phyloP scores from a whole-genome alignment of 2,113 vertebrate genomes.

The Epinephelus fuscoguttatus region DNA sequence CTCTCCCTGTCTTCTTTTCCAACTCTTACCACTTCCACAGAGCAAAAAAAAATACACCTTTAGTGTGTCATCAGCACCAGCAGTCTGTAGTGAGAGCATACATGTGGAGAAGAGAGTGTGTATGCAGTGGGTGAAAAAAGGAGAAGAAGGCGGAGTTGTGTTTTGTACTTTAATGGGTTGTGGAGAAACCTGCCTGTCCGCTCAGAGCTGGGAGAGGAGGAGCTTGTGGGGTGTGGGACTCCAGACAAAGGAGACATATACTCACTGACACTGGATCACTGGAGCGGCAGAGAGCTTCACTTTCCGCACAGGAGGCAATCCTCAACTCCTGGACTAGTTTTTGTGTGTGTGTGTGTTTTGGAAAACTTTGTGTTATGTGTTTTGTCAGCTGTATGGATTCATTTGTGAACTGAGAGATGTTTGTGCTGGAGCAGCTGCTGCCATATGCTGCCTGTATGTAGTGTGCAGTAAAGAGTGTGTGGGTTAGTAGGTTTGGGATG shows the following conservation, averaged over 20 bases:
- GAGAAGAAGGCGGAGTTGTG: constrained; percentile 73
- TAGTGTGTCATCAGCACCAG: constrained; percentile 47
- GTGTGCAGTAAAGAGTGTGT: constrained; percentile 42
- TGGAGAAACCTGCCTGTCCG: constrained; percentile 83
- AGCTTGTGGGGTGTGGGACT: constrained; percentile 78
- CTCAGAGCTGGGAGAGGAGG: constrained; percentile 76
- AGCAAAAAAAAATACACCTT: constrained; percentile 6
- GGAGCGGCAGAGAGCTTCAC: constrained; percentile 46
- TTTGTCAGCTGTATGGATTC: constrained; percentile 25
- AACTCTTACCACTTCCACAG: background rate
- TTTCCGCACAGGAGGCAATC: constrained; percentile 10
- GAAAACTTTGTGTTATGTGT: constrained; percentile 31
- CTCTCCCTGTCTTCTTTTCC: background rate
- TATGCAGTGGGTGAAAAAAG: constrained; percentile 31
- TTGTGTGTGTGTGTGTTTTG: constrained; percentile 8
- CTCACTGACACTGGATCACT: constrained; percentile 70
- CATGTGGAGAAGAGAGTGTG: constrained; percentile 16
- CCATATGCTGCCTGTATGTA: constrained; percentile 44
- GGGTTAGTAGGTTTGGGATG: constrained; percentile 72
- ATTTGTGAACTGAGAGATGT: constrained; percentile 41
- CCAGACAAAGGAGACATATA: constrained; percentile 80
- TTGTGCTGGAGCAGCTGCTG: constrained; percentile 28
- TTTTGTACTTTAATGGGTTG: constrained; percentile 69
- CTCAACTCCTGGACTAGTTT: constrained; percentile 40
- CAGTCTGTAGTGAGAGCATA: background rate